Evolutionary conservation across 2,797 vertebrate genomes (phyloP), one percentile per base, ranked within the genome.

Genomic region (Ateles fusciceps): DNA sequence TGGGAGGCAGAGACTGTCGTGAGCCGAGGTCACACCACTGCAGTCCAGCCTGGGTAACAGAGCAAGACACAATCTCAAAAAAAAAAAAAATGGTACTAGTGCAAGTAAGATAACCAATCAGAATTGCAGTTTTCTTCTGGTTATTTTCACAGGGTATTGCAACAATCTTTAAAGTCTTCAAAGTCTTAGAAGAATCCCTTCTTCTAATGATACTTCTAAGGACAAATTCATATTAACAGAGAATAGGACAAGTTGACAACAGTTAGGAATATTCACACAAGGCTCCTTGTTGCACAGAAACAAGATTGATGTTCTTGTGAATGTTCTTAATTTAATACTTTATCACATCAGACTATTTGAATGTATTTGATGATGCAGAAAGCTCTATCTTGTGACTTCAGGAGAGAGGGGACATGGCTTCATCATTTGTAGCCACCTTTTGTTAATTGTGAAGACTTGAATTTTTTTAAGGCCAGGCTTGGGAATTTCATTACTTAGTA

Each of bases 261-360:
- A 42, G 79, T 91, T 97, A 97, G 95, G 97, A 97, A 96, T 97
- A 97, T 93, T 96, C 97, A 97, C 84, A 89, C 39, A 75, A 81
- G n/a, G 85, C 75, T 75, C 59, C 44, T 92, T 89, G 28, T 96
- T 89, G n/a, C 75, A 68, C 48, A 74, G 61, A 95, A 95, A 85
- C 15, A 39, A 78, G 86, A 97, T 64, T 97, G 91, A 89, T 96
- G 96, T 95, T 93, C 97, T 94, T 91, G 79, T 87, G 86, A 95
- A 93, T 72, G 30, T 89, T 97, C 89, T 90, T 84, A 76, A n/a
- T 94, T 93, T 96, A 95, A 96, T 93, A 87, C 55, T 86, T 97
- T 97, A 95, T 96, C 96, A 96, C 94, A 97, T 87, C 83, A 93
- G 93, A 74, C 55, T 33, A n/a, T 91, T 79, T 80, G 55, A 97